Evolutionary conservation across 2,888 invertebrate genomes (phyloP), one percentile per base, ranked within the genome.

Genomic region (Panzeria rudis): DNA sequence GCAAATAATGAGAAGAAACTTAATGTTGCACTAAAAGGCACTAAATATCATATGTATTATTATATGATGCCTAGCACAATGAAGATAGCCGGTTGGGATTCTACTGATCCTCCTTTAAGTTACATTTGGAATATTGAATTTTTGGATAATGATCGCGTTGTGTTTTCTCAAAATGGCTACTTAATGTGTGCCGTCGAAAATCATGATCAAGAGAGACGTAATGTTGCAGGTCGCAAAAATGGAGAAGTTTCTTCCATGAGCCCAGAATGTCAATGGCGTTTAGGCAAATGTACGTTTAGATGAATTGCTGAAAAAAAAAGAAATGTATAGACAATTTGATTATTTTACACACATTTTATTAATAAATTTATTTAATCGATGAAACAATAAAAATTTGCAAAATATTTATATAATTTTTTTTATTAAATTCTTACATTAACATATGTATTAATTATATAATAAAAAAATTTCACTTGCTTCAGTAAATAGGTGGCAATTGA

Each of bases 121-220:
- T 38, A 66, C 25, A 84, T 80, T 25, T 84, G 84, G 80, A 23
- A 72, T 25, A 15, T 84, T 23, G 80, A 84, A 9, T 66, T 84
- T 52, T n/a, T 76, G 13, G 76, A 71, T 29, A 35, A 59, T 44
- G 61, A 77, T 52, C 66, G 38, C 47, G 84, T 84, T 8, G 54
- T 17, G 8, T 69, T 77, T 29, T 47, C 66, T 13, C 84, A 84
- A 61, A 44, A 73, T 38, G 68, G 68, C 11, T 41, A 72, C 29
- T 32, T 84, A 2, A 77, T 84, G 76, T 84, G 84, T 54, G 71
- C 72, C 3, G 66, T 52, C 0, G 68, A 72, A 20, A 25, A 29
- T 2, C 23, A 81, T 6, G 69, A 84, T 23, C 11, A 2, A 0
- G 72, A 80, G 0, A 72, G 81, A 17, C 84, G 81, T 15, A 72